Evolutionary conservation across 2,888 invertebrate genomes (phyloP), one percentile per base, ranked within the genome.

Genomic region (Cryptocephalus moraei): DNA sequence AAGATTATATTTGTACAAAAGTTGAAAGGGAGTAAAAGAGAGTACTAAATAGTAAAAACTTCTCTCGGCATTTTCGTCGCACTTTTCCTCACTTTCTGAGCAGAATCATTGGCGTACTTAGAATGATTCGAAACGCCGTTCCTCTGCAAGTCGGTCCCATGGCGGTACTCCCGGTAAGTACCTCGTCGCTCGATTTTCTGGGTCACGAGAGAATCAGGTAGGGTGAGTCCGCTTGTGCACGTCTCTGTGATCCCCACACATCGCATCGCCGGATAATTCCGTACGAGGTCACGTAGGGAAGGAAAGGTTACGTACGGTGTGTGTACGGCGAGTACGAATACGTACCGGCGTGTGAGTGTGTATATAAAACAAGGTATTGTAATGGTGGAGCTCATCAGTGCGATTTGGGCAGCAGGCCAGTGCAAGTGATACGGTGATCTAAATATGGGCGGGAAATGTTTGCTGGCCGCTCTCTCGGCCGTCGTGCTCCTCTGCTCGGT

Each of bases 341-440:
- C 47, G 49, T 48, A 68, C 22, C 22, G 22, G 22, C 22, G 22
- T 22, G 22, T 22, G 22, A 22, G 22, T 22, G 22, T 22, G 22
- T 22, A 22, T 36, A 70, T 69, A 71, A 69, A 69, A 65, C 62
- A 57, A 62, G 57, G 58, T 61, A 60, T 60, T 59, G 58, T 60
- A 58, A 54, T 58, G 47, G 52, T 52, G 53, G 50, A 56, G 55
- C 58, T 57, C 61, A 68, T 65, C 67, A 70, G 68, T 70, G 60
- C 61, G 60, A 56, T 52, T 51, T 54, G 49, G 36, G 36, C 36
- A 36, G n/a, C 36, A 12, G 56, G 54, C 57, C 53, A 50, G 56
- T 53, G 56, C 47, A 55, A 56, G 54, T 55, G 58, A 56, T 54
- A 55, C 56, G 60, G 60, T 58, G 57, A 40, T 13, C 48, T 34